phyloP scores from a whole-genome alignment of 2,797 vertebrate genomes.

The Periophthalmus magnuspinnatus region DNA sequence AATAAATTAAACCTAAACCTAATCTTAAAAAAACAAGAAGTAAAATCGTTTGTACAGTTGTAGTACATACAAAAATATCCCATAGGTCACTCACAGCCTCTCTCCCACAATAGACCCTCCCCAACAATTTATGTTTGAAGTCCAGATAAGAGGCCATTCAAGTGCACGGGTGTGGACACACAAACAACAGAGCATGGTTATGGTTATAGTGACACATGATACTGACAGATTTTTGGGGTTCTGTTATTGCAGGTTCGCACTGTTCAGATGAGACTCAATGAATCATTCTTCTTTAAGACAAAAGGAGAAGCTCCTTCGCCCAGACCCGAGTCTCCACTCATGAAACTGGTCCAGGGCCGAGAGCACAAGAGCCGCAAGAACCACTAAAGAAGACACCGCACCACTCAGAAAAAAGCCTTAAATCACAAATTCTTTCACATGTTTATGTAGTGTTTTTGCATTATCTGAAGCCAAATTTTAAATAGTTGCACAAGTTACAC shows the following conservation, averaged over 20 bases:
- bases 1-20: too few relatives aligned
- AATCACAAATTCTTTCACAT: too few relatives aligned
- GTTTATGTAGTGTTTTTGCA: not conserved
- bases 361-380: constrained; percentile 33
- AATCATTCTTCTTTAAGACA: constrained; percentile 80
- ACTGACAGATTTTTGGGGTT: not conserved
- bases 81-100: too few relatives aligned
- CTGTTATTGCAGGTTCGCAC: constrained; percentile 57
- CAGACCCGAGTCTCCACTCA: constrained; percentile 71
- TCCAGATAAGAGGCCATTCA: too few relatives aligned
- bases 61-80: too few relatives aligned
- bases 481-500: not conserved
- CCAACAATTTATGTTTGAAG: too few relatives aligned
- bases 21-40: too few relatives aligned
- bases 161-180: not conserved
- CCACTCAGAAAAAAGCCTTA: too few relatives aligned
- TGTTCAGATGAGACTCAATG: constrained; percentile 78
- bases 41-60: too few relatives aligned
- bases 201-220: not conserved
- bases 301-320: constrained; percentile 65
- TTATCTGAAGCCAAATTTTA: not conserved
- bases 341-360: constrained; percentile 61
- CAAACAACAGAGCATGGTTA: not conserved
- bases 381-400: constrained; percentile 23
- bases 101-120: too few relatives aligned